Percentiles rank a stretch among this genome's conserved stretches.
phyloP scores from a whole-genome alignment of 1,140 invertebrate species.

The Diuraphis noxia region DNA sequence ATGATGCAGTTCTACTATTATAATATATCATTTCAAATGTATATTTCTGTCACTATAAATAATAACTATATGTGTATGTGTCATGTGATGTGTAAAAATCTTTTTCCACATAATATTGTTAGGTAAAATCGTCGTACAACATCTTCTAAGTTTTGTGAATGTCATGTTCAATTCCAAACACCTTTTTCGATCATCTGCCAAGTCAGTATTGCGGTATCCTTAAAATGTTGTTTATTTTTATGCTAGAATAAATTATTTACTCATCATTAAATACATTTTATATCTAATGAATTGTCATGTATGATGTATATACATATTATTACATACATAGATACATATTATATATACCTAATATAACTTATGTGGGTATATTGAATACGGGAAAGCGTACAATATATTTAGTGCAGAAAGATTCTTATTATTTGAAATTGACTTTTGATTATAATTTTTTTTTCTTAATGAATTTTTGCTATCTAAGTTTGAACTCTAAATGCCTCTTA shows the following conservation, averaged over 20 bases:
- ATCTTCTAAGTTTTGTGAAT: not conserved
- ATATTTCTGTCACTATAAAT: conserved; percentile 10
- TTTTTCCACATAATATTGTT: not conserved
- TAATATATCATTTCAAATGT: conserved; percentile 37
- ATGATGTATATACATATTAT: no score
- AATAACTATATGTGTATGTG: not conserved
- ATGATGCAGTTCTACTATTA: conserved; percentile 35
- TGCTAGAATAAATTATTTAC: not conserved
- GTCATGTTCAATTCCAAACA: not conserved
- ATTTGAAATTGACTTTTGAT: not conserved
- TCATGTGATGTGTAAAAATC: not conserved
- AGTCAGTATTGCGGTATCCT: not conserved
- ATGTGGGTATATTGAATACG: not conserved
- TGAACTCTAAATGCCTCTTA: no score
- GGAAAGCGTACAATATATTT: not conserved
- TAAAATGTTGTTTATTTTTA: not conserved
- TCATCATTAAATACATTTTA: not conserved
- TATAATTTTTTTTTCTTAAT: not conserved
- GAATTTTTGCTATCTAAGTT: no score
- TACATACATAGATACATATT: no score
- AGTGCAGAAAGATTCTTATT: not conserved
- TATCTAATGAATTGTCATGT: not conserved
- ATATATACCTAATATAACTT: no score
- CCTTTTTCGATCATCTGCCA: not conserved
- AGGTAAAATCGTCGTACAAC: not conserved